Evolutionary conservation across 2,888 invertebrate genomes (phyloP).

Genomic region (Asteroscopus sphinx): DNA sequence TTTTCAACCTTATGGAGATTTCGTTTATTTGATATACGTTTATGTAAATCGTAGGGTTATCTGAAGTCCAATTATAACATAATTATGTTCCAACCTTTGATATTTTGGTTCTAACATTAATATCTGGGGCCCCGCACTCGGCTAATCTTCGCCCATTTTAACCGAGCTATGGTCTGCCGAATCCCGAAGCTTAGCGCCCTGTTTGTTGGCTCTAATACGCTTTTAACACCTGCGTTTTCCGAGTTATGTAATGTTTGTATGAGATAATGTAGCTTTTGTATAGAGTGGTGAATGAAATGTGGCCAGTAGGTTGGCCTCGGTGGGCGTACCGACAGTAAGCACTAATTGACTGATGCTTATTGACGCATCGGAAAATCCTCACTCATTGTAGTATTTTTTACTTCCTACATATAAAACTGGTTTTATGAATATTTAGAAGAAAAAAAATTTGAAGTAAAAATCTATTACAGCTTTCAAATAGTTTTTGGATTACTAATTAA

Average conservation of each 20-base stretch:
- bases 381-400: constrained; percentile 38
- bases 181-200: constrained; percentile 85
- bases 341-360: constrained; percentile 61
- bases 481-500: constrained; percentile 7
- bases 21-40: constrained; percentile 46
- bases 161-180: constrained; percentile 79
- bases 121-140: constrained; percentile 68
- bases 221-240: constrained; percentile 86
- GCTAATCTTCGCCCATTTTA: constrained; percentile 86
- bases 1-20: constrained; percentile 51
- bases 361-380: constrained; percentile 51
- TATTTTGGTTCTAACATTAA: constrained; percentile 78
- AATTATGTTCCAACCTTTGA: constrained; percentile 71
- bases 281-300: constrained; percentile 73
- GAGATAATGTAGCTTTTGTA: constrained; percentile 77
- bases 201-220: constrained; percentile 86
- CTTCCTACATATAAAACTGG: constrained; percentile 27
- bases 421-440: constrained; percentile 28
- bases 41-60: constrained; percentile 58
- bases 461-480: constrained; percentile 6
- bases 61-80: constrained; percentile 60
- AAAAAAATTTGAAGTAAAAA: constrained; percentile 11
- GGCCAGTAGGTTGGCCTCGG: constrained; percentile 51
- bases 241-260: constrained; percentile 76
- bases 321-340: constrained; percentile 59